Base-by-base conservation (phyloP, 2,888 invertebrate genomes). In the Pyralis farinalis region DNA sequence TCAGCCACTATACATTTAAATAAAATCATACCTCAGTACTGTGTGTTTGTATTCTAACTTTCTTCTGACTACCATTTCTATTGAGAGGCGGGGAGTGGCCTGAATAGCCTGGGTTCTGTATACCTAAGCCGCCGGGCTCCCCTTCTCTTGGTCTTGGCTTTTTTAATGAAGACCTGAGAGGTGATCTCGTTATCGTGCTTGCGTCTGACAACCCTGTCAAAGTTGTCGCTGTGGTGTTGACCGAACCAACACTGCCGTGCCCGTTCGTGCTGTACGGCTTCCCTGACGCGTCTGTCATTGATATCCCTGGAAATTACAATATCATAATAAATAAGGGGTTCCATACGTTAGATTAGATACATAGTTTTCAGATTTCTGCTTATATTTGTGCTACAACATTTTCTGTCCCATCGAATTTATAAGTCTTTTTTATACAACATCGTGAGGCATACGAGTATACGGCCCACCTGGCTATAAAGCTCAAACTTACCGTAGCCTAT, bases 11-110 rank as follows among this genome's bases (percentile, higher is more conserved):
- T 16, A 16, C 16, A 4, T 35, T 25, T 22, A 21, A 34, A 25
- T 31, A 32, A 11, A 40, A 40, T 74, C 55, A 96, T 48, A 97
- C 97, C 76, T 96, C 96, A 30, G 97, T 97, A 70, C 96, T 96
- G 72, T 96, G 96, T 27, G 97, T 96, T 72, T 97, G 96, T 75
- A 97, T 97, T 47, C 97, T 91, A 44, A 97, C 97, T 86, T 97
- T 96, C 75, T 97, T 97, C 66, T 96, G 94, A 64, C 96, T 96
- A 0, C 96, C 96, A 59, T 96, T 96, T 40, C 97, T 90, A 36
- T 94, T 93, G 44, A 96, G 90, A 0, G 96, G 93, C 0, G 97
- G 97, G 9, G 96, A 96, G 53, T 94, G 94, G 1, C 95, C 94
- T 0, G 95, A 94, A 59, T 94, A 95, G 0, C 92, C 92, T 0